phyloP scores from a whole-genome alignment of 2,113 vertebrate genomes.

The Propithecus coquereli region DNA sequence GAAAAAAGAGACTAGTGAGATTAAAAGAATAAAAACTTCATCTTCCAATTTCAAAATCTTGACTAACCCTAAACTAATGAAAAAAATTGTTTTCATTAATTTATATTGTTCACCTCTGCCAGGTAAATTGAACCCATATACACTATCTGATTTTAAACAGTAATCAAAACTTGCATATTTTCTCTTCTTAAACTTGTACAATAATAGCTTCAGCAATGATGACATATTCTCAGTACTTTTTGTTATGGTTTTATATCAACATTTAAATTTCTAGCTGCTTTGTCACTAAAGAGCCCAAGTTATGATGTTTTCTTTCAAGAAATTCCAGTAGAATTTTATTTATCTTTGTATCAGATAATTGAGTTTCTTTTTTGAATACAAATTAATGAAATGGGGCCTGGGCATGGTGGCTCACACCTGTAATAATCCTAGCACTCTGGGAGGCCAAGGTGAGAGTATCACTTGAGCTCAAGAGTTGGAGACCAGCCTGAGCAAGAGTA shows the following conservation, averaged over 20 bases:
- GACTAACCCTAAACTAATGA: background rate
- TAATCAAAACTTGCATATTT: background rate
- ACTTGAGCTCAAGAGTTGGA: no score
- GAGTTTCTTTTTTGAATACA: background rate
- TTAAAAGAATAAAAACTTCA: background rate
- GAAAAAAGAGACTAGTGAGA: background rate
- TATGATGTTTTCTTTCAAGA: background rate
- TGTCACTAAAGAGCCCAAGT: background rate
- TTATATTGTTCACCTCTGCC: background rate
- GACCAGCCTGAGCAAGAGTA: no score
- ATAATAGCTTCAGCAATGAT: background rate
- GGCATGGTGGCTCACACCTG: no score
- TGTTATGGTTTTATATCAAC: background rate
- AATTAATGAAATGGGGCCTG: background rate
- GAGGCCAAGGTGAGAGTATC: no score
- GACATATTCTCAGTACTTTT: background rate
- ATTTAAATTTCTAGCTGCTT: background rate
- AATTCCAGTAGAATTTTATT: constrained; percentile 2
- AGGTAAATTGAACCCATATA: background rate
- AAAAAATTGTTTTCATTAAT: background rate
- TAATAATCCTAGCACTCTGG: no score
- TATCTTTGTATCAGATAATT: background rate
- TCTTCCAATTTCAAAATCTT: background rate
- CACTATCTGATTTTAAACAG: background rate
- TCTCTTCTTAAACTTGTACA: background rate